phyloP scores from a whole-genome alignment of 2,888 invertebrate species.

The Ganaspis brasiliensis region DNA sequence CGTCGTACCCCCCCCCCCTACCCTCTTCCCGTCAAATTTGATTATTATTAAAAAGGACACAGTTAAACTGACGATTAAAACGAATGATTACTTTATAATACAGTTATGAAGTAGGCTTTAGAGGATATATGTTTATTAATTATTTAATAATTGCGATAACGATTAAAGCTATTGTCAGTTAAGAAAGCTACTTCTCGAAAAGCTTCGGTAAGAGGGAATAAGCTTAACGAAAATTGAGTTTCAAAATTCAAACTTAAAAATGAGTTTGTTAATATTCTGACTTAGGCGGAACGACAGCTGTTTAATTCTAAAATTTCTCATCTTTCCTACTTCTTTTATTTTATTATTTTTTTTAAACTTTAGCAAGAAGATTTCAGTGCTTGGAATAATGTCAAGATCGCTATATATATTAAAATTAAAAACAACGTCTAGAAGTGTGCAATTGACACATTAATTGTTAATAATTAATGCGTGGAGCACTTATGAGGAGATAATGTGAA shows the following conservation, averaged over 20 bases:
- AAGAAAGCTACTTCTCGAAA: constrained; percentile 47
- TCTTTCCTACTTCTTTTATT: too few species aligned
- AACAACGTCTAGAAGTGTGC: background rate
- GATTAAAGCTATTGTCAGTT: constrained; percentile 53
- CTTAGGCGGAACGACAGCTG: constrained; percentile 30
- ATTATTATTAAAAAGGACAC: constrained; percentile 42
- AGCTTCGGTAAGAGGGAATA: background rate
- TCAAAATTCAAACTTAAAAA: too few species aligned
- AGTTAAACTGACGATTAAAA: constrained; percentile 54
- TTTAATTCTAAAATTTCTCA: background rate
- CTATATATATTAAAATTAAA: background rate
- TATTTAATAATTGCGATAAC: constrained; percentile 56
- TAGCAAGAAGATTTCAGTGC: background rate
- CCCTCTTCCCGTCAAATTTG: background rate
- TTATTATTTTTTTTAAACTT: background rate
- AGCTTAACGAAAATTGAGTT: background rate
- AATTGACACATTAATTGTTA: background rate
- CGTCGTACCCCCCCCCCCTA: background rate
- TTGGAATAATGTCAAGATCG: background rate
- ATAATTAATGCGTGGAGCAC: background rate
- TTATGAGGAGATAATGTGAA: background rate
- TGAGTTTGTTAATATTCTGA: constrained; percentile 54
- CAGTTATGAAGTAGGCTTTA: constrained; percentile 53
- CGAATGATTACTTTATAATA: constrained; percentile 40
- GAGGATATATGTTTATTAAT: constrained; percentile 54